Evolutionary conservation across 2,797 vertebrate species (phyloP).

Genomic region (Phoebastria nigripes): DNA sequence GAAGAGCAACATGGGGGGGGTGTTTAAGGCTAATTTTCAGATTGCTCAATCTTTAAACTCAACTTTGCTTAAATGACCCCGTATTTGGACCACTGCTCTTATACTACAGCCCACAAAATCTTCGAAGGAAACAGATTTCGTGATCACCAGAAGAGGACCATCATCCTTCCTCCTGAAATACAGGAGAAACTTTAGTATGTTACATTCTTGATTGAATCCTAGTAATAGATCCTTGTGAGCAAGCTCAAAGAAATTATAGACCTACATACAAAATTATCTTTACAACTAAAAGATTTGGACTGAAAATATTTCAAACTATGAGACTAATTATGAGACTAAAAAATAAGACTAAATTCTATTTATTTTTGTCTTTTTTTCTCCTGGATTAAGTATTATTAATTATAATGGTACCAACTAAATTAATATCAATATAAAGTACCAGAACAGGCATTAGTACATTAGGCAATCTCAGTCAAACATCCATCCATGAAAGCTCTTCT

Average conservation of each 20-base stretch:
- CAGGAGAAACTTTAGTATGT: not conserved
- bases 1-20: not conserved
- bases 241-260: not conserved
- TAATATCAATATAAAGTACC: not conserved
- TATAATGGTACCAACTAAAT: slow-evolving; percentile 2
- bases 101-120: not conserved
- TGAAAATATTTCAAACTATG: not conserved
- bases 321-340: not conserved
- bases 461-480: not conserved
- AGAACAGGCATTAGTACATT: not conserved
- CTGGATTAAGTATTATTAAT: not conserved
- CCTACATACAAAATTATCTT: not conserved
- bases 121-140: not conserved
- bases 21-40: not conserved
- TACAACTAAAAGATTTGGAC: not conserved
- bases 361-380: not conserved
- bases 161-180: not conserved
- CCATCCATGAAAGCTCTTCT: not conserved
- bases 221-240: not conserved
- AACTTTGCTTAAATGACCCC: not conserved
- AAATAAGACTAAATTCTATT: slow-evolving; percentile 11
- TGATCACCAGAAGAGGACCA: not conserved
- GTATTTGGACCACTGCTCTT: not conserved
- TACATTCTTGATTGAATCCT: not conserved
- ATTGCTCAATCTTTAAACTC: not conserved